phyloP scores from a whole-genome alignment of 2,797 vertebrate species.

The Onychomys arenicola region DNA sequence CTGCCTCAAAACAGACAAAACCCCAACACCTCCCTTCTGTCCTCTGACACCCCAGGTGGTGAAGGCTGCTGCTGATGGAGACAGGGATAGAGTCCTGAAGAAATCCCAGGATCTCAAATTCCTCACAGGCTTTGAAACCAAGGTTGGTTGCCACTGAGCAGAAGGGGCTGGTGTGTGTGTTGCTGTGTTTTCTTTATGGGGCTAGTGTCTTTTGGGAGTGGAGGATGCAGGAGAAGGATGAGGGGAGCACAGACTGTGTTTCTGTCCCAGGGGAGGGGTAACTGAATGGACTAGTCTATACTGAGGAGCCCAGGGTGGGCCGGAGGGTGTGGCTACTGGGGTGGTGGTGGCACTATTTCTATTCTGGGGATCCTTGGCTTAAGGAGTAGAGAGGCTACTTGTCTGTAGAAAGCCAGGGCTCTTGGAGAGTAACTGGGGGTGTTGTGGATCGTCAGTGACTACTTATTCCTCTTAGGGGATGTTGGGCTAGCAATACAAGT shows the following conservation, averaged over 20 bases:
- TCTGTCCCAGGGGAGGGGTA: neutral
- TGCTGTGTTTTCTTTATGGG: neutral
- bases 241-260: too few species aligned
- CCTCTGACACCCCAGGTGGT: constrained; percentile 89
- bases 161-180: neutral
- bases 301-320: neutral
- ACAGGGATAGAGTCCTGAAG: constrained; percentile 91
- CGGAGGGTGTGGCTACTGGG: neutral
- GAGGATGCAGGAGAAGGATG: neutral
- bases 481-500: neutral
- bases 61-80: constrained; percentile 91
- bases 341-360: neutral
- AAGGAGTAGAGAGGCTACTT: neutral
- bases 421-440: neutral
- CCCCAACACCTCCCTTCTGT: neutral
- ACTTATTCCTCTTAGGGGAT: neutral
- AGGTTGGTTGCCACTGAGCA: constrained; percentile 86
- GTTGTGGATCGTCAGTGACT: neutral
- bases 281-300: neutral
- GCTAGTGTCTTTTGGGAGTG: neutral
- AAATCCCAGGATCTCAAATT: constrained; percentile 94
- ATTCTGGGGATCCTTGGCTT: neutral
- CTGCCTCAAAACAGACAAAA: neutral
- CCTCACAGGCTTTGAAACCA: constrained; percentile 95
- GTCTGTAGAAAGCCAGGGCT: neutral